Percentiles rank a stretch among this genome's conserved stretches.
phyloP scores from a whole-genome alignment of 2,113 vertebrate genomes.

The Sakesphorus luctuosus region DNA sequence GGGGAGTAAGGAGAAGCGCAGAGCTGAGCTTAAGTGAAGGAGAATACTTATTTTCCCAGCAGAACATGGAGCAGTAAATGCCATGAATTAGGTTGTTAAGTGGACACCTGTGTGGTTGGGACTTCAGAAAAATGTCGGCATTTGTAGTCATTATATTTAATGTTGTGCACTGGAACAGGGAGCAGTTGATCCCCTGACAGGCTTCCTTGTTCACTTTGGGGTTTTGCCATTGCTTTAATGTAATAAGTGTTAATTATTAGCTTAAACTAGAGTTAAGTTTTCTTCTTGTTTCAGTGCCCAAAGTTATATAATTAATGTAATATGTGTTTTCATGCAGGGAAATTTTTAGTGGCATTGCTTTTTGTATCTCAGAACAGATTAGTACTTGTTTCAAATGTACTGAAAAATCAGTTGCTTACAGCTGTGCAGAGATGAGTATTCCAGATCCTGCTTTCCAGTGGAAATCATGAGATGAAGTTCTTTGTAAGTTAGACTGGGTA shows the following conservation, averaged over 20 bases:
- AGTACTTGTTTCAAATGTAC: neutral
- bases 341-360: neutral
- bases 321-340: neutral
- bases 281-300: neutral
- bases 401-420: neutral
- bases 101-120: slow-evolving; percentile 31
- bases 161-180: neutral
- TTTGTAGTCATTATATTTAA: neutral
- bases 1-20: neutral
- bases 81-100: neutral
- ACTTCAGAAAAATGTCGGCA: neutral
- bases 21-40: neutral
- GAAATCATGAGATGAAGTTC: neutral
- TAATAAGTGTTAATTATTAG: neutral
- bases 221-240: neutral
- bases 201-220: neutral
- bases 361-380: neutral
- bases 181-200: neutral
- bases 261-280: neutral
- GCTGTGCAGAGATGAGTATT: neutral
- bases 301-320: neutral
- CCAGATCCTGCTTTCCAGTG: neutral
- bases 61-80: slow-evolving; percentile 42
- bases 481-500: neutral
- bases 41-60: slow-evolving; percentile 51